Evolutionary conservation across 2,888 invertebrate species (phyloP).

Genomic region (Sarcophaga subvicina): DNA sequence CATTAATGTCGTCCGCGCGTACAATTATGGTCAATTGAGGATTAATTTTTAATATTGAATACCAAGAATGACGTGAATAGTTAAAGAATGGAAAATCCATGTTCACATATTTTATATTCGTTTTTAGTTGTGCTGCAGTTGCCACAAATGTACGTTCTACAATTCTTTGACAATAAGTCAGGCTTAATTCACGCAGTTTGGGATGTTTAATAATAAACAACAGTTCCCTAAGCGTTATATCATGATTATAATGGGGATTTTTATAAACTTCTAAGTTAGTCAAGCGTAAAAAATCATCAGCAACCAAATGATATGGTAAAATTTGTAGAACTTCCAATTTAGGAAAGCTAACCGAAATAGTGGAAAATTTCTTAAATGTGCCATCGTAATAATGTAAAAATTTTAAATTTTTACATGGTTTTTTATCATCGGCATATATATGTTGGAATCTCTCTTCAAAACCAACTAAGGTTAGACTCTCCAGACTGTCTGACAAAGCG

Average conservation of each 20-base stretch:
- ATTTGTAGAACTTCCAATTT: constrained; percentile 48
- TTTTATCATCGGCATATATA: constrained; percentile 8
- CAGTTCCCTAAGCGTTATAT: background rate
- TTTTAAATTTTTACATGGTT: constrained; percentile 11
- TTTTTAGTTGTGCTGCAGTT: background rate
- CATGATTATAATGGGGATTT: background rate
- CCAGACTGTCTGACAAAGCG: background rate
- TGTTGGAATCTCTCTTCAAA: constrained; percentile 33
- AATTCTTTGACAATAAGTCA: background rate
- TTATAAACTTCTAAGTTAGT: constrained; percentile 22
- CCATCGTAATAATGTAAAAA: constrained; percentile 32
- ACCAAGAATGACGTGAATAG: constrained; percentile 14
- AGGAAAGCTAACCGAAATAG: constrained; percentile 19
- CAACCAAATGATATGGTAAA: constrained; percentile 9
- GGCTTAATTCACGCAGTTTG: constrained; percentile 4
- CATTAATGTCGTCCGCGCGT: background rate
- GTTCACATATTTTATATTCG: background rate
- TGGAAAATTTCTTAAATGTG: background rate
- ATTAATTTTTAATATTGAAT: constrained; percentile 20
- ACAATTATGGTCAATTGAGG: constrained; percentile 22
- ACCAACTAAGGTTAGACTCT: constrained; percentile 24
- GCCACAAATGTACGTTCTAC: background rate
- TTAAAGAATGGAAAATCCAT: constrained; percentile 41
- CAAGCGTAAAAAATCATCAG: constrained; percentile 23
- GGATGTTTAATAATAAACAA: constrained; percentile 25